phyloP scores from a whole-genome alignment of 2,113 vertebrate species.

The Heliornis fulica region DNA sequence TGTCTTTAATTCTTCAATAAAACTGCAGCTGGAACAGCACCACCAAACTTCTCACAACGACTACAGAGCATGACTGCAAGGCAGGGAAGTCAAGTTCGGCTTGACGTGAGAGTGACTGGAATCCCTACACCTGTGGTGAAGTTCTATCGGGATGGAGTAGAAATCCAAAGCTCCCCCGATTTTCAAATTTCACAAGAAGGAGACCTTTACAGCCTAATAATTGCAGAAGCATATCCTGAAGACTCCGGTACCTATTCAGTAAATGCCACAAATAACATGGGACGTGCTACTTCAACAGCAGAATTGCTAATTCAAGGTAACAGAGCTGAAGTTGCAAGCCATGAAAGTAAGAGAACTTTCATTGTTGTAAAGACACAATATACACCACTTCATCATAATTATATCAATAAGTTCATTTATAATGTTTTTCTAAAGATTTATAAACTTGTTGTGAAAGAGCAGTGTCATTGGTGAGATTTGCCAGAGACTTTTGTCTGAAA shows the following conservation, averaged over 20 bases:
- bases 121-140: constrained; percentile 97
- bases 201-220: constrained; percentile 94
- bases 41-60: constrained; percentile 92
- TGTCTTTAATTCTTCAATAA: neutral
- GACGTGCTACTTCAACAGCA: constrained; percentile 95
- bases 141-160: constrained; percentile 96
- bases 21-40: constrained; percentile 86
- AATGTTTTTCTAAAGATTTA: neutral
- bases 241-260: constrained; percentile 97
- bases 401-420: neutral
- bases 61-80: constrained; percentile 92
- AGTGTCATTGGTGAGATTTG: neutral
- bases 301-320: constrained; percentile 94
- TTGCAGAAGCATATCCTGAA: constrained; percentile 93
- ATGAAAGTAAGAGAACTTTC: neutral
- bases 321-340: neutral
- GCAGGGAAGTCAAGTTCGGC: constrained; percentile 93
- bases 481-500: neutral
- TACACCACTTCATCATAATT: neutral
- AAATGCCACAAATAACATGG: constrained; percentile 92
- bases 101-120: constrained; percentile 92
- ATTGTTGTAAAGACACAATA: neutral
- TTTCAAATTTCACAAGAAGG: constrained; percentile 93
- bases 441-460: neutral
- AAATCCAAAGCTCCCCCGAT: constrained; percentile 98